Conservation (phyloP, 2,113 vertebrate genomes). For the Muntiacus reevesi region DNA sequence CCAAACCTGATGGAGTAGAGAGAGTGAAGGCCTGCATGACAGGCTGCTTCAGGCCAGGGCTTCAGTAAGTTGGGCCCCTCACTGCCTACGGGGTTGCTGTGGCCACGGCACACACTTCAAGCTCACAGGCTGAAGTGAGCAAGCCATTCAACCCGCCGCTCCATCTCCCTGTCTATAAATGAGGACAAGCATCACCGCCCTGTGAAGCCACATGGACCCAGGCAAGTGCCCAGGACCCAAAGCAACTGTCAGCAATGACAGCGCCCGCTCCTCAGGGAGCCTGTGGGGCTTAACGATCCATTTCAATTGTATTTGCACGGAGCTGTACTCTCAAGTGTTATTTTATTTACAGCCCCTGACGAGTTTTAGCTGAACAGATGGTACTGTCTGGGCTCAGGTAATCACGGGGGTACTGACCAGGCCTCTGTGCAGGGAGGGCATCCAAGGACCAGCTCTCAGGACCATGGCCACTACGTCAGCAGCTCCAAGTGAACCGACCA, state of each 20-base stretch:
- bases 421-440: not conserved
- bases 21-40: not conserved
- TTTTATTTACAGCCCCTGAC: not conserved
- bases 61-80: not conserved
- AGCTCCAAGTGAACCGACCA: not conserved
- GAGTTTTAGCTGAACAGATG: not conserved
- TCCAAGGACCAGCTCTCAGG: not conserved
- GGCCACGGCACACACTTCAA: not conserved
- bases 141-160: not conserved
- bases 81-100: rapidly evolving
- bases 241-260: not conserved
- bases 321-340: not conserved
- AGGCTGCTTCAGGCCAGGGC: not conserved
- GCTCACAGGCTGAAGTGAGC: not conserved
- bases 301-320: not conserved
- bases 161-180: not conserved
- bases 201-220: not conserved
- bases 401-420: not conserved
- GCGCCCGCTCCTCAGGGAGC: not conserved
- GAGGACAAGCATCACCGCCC: not conserved
- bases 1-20: not conserved
- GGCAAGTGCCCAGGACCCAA: not conserved
- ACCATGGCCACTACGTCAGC: not conserved
- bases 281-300: not conserved
- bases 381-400: not conserved